A percentile compares a stretch with the other conserved stretches of the same genome.
These are phyloP conservation scores for Acipenser oxyrinchus DNA, from an alignment of 2,797 vertebrate species.

Conservation along the genomic window DNA sequence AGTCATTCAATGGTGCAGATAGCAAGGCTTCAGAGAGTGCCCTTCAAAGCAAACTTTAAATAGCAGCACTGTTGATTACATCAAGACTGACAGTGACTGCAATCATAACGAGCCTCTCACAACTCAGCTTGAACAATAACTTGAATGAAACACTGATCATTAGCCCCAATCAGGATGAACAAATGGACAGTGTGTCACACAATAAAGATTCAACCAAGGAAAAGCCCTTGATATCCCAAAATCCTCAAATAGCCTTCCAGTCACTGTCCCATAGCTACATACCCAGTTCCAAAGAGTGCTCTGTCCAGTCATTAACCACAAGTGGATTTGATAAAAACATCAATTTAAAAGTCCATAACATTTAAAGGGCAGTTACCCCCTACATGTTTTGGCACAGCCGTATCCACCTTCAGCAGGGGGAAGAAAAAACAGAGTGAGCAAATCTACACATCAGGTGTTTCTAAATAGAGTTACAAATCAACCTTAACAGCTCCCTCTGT, in stretches of 20 bases:
- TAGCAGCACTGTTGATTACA: background rate
- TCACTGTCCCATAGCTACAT: conserved; percentile 84
- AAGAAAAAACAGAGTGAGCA: too few species aligned
- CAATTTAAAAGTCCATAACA: too few species aligned
- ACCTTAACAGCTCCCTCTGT: too few species aligned
- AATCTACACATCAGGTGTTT: too few species aligned
- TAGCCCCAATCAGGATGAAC: conserved; percentile 41
- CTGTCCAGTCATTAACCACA: conserved; percentile 69
- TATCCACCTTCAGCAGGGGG: too few species aligned
- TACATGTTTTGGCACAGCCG: too few species aligned
- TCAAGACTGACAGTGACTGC: conserved; percentile 6
- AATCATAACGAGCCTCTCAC: conserved; percentile 54
- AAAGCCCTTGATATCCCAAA: conserved; percentile 31
- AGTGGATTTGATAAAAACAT: too few species aligned
- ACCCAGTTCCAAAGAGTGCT: conserved; percentile 91
- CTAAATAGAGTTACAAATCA: too few species aligned
- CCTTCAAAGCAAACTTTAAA: conserved; percentile 31
- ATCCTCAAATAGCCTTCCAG: conserved; percentile 80
- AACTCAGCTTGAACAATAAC: conserved; percentile 61
- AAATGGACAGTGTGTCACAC: conserved; percentile 32
- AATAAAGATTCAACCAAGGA: conserved; percentile 40
- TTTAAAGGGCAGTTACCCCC: too few species aligned
- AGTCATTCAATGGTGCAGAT: conserved; percentile 78
- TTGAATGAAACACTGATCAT: conserved; percentile 37
- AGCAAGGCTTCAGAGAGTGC: conserved; percentile 86